phyloP scores from a whole-genome alignment of 2,888 invertebrate genomes.

The Ectobius pallidus region DNA sequence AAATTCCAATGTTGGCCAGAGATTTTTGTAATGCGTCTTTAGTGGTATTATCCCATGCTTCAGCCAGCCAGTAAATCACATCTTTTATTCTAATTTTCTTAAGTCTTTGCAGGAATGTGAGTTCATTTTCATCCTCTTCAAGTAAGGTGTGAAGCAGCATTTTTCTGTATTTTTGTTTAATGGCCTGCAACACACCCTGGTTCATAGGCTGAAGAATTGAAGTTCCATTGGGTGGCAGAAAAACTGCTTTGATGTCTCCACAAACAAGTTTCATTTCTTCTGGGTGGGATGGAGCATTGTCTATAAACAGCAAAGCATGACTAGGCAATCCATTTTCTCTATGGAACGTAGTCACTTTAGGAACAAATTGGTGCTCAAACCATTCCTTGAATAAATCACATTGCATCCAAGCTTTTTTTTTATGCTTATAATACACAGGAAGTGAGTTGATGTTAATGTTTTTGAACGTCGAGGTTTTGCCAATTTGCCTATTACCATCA shows the following conservation, averaged over 20 bases:
- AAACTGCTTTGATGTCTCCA: background rate
- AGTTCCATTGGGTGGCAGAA: background rate
- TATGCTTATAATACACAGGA: no score
- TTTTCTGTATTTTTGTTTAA: background rate
- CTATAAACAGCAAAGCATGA: background rate
- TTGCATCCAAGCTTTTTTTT: background rate
- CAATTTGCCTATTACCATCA: background rate
- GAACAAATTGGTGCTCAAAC: background rate
- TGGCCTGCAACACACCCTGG: background rate
- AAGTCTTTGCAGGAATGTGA: background rate
- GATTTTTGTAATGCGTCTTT: no score
- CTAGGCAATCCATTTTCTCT: background rate
- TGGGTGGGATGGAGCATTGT: background rate
- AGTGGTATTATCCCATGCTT: background rate
- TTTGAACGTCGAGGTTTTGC: background rate
- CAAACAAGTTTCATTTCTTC: background rate
- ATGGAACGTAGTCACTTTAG: background rate
- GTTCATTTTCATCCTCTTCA: background rate
- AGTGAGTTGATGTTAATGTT: background rate
- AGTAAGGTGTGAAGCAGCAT: background rate
- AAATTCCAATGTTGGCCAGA: no score
- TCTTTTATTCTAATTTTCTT: background rate
- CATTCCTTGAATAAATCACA: background rate
- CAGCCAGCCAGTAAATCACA: background rate
- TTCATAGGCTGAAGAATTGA: background rate